Conservation (phyloP, 2,797 vertebrate genomes). For the Myiotriccus ornatus region DNA sequence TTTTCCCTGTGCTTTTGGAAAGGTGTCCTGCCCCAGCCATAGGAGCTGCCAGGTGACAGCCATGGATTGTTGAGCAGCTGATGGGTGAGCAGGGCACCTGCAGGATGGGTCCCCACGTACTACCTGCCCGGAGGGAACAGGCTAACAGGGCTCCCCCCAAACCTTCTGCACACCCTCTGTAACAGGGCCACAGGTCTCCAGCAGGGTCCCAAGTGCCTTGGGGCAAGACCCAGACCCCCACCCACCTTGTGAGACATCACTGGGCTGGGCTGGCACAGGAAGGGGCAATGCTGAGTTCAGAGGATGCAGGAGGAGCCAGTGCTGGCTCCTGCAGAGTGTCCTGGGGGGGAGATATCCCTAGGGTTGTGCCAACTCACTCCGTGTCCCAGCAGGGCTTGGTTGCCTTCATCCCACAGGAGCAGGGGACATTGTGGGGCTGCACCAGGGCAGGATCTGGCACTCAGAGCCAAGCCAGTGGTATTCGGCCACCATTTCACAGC, state of each 20-base stretch:
- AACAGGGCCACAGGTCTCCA: fast-evolving
- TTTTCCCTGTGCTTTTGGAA: background rate
- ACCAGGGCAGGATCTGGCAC: background rate
- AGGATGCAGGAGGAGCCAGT: fast-evolving
- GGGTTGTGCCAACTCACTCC: fast-evolving
- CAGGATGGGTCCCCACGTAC: background rate
- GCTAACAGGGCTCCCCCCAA: background rate
- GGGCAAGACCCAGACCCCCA: background rate
- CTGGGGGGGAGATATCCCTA: fast-evolving
- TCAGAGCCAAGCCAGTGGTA: background rate
- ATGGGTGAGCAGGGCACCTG: background rate
- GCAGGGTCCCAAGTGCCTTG: fast-evolving
- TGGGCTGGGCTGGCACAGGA: background rate
- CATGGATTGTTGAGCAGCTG: background rate
- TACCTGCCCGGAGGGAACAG: fast-evolving
- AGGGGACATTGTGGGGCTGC: too few species aligned
- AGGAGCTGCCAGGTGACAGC: background rate
- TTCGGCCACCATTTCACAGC: fast-evolving
- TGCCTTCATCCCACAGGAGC: fast-evolving
- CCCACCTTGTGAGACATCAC: fast-evolving
- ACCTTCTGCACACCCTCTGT: fast-evolving
- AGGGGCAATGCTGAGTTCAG: background rate
- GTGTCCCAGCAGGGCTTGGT: background rate
- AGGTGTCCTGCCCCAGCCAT: background rate
- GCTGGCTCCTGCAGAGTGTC: background rate